phyloP scores from a whole-genome alignment of 1,140 invertebrate species.

The Drosophila jambulina region DNA sequence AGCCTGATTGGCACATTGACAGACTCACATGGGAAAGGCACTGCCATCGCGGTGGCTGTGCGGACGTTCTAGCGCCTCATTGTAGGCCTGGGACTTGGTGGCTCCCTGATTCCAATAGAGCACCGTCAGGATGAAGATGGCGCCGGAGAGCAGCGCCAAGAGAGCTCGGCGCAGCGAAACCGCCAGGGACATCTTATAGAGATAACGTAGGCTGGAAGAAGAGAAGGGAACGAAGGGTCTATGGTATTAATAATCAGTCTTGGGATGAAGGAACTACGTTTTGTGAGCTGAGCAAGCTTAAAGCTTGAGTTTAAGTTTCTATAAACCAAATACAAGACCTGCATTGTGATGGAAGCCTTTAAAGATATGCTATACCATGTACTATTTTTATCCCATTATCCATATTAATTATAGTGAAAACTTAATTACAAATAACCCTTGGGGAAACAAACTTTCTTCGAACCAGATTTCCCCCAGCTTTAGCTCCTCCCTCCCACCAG shows the following conservation, averaged over 20 bases:
- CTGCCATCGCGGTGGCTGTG: constrained; percentile 49
- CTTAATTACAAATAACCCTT: neutral
- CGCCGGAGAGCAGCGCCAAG: constrained; percentile 70
- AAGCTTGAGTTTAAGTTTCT: neutral
- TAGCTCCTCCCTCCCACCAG: constrained; percentile 4
- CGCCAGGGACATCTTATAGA: constrained; percentile 84
- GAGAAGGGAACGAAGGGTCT: neutral
- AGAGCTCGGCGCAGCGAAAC: constrained; percentile 79
- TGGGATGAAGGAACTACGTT: neutral
- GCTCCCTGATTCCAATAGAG: constrained; percentile 83
- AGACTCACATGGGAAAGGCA: constrained; percentile 69
- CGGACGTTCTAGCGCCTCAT: constrained; percentile 62
- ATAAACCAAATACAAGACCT: neutral
- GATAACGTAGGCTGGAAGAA: constrained; percentile 77
- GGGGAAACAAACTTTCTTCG: neutral
- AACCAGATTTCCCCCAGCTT: too few relatives aligned
- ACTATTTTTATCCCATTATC: neutral
- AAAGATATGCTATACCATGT: neutral
- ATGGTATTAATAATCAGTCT: neutral
- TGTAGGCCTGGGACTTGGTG: constrained; percentile 72
- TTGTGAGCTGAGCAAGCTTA: neutral
- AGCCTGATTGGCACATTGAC: constrained; percentile 5
- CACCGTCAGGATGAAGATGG: constrained; percentile 78
- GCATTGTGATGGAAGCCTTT: neutral
- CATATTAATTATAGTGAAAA: neutral